These are phyloP conservation scores for Daphoenositta chrysoptera DNA, from an alignment of 2,113 vertebrate species.

Conservation along the genomic window DNA sequence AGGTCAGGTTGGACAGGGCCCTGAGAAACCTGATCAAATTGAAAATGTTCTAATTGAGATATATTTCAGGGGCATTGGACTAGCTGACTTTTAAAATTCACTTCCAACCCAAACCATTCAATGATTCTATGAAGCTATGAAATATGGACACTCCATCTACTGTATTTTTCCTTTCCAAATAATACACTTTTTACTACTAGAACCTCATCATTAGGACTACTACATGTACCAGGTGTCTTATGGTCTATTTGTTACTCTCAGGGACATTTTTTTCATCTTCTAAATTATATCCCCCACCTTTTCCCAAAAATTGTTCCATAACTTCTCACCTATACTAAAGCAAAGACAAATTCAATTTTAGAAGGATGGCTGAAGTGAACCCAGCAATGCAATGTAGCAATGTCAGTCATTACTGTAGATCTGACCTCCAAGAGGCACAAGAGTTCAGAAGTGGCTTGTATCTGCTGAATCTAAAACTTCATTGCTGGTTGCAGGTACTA, in stretches of 20 bases:
- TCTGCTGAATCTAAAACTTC: not conserved
- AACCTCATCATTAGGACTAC: not conserved
- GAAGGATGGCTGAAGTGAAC: not conserved
- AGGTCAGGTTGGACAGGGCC: rapidly evolving
- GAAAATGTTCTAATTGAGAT: not conserved
- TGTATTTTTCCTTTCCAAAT: not conserved
- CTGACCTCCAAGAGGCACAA: not conserved
- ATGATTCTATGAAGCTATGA: not conserved
- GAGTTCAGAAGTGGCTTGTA: not conserved
- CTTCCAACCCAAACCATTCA: not conserved
- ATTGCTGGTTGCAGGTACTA: not conserved
- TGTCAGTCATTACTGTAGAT: not conserved
- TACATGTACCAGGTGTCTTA: not conserved
- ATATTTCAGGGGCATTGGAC: not conserved
- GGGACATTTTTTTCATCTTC: not conserved
- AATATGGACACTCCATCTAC: not conserved
- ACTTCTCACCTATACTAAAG: not conserved
- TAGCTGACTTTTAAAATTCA: not conserved
- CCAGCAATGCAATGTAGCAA: not conserved
- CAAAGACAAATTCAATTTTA: not conserved
- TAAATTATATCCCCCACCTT: not conserved
- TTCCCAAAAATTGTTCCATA: not conserved
- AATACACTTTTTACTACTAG: not conserved
- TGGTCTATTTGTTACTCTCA: not conserved
- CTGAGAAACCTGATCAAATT: not conserved